A percentile compares a stretch with the other conserved stretches of the same genome.
Evolutionary conservation across 2,888 invertebrate genomes (phyloP).

Genomic region (Harmothoe impar): DNA sequence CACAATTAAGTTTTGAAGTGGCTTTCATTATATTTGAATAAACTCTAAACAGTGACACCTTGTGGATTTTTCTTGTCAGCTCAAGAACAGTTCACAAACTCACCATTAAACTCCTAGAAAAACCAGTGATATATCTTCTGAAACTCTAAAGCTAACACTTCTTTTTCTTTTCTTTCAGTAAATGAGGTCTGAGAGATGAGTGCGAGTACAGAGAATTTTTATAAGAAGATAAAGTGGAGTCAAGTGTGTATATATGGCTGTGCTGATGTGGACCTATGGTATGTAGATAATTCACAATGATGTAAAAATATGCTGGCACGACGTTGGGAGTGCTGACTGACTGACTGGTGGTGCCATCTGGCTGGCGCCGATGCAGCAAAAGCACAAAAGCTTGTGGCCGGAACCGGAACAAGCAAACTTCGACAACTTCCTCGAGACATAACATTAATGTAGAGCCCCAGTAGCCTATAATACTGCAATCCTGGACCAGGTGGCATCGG

Average conservation of each 20-base stretch:
- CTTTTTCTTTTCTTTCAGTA: conserved; percentile 37
- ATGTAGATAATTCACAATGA: conserved; percentile 59
- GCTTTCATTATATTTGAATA: too few species aligned
- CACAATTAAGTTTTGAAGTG: too few species aligned
- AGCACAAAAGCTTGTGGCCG: conserved; percentile 27
- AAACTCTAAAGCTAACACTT: too few species aligned
- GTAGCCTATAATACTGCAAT: not conserved
- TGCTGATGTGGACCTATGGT: conserved; percentile 50
- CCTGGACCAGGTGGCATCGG: not conserved
- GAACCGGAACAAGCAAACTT: conserved; percentile 39
- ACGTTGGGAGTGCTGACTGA: not conserved
- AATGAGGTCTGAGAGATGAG: conserved; percentile 52
- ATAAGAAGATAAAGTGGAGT: conserved; percentile 45
- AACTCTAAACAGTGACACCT: too few species aligned
- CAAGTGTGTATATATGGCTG: conserved; percentile 58
- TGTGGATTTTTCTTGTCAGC: too few species aligned
- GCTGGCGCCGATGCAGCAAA: not conserved
- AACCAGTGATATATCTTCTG: too few species aligned
- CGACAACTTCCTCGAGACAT: conserved; percentile 45
- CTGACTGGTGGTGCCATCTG: not conserved
- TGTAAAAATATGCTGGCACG: conserved; percentile 52
- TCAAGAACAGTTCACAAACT: too few species aligned
- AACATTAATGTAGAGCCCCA: not conserved
- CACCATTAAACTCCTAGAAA: too few species aligned
- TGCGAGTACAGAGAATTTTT: conserved; percentile 45